Conservation (phyloP, 2,888 invertebrate species). For the Ephialtes manifestator region DNA sequence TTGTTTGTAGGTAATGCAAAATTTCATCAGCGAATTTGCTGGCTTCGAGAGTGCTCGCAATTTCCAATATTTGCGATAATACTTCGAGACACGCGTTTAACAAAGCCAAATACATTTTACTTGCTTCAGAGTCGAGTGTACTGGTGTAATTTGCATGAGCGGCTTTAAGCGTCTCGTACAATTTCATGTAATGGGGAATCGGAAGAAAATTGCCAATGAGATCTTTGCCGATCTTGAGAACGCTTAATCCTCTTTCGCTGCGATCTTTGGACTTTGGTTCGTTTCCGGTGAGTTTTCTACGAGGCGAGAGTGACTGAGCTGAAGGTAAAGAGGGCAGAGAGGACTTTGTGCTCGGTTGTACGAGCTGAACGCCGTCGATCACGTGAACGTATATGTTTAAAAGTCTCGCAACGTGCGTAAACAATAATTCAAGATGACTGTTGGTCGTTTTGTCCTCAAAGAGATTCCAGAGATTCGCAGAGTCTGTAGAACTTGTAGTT, state of each 20-base stretch:
- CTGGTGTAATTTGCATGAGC: constrained; percentile 96
- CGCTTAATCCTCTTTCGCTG: constrained; percentile 76
- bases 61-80: constrained; percentile 90
- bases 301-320: constrained; percentile 86
- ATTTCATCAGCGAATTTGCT: constrained; percentile 93
- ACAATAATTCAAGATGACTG: constrained; percentile 87
- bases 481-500: constrained; percentile 44
- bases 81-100: constrained; percentile 89
- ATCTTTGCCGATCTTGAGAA: constrained; percentile 83
- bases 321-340: constrained; percentile 87
- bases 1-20: constrained; percentile 91
- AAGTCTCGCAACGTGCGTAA: constrained; percentile 90
- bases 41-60: constrained; percentile 90
- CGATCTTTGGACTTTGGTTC: constrained; percentile 86
- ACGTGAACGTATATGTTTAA: constrained; percentile 92
- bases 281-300: constrained; percentile 80
- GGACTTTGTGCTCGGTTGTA: constrained; percentile 86
- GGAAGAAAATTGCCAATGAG: constrained; percentile 89
- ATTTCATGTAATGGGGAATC: constrained; percentile 93
- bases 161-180: constrained; percentile 93
- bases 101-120: constrained; percentile 91
- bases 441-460: constrained; percentile 83
- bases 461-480: constrained; percentile 77
- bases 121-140: constrained; percentile 92
- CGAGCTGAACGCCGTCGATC: constrained; percentile 90